Base-by-base conservation (phyloP, 2,888 invertebrate genomes). In the Eupithecia inturbata region DNA sequence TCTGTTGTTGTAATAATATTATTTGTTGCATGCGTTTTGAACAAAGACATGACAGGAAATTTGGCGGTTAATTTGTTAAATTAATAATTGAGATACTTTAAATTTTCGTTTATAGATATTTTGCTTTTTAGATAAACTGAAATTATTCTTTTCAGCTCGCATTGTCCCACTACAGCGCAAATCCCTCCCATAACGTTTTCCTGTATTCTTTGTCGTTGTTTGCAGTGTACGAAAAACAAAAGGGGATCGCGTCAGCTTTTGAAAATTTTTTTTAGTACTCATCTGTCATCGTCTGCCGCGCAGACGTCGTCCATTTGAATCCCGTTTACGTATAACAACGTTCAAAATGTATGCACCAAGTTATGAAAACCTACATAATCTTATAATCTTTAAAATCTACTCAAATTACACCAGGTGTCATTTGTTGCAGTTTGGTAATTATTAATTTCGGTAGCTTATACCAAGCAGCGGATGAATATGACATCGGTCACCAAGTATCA, bases 401-500 rank as follows among this genome's bases (percentile, higher is more conserved):
- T 39, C 3, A 12, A 39, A 19, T 19, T 3, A 16, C 14, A 39
- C 39, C 1, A 14, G 14, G 16, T 41, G 14, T 41, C 16, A 41
- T 41, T 41, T 16, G 3, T 41, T 45, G 19, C 19, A 1, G 16
- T 49, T 49, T 49, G n/a, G n/a, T 49, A 45, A 45, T 45, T 1
- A 45, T 45, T 19, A 45, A 45, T 19, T 45, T 16, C 19, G 5
- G 19, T 45, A 45, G 1, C 9, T n/a, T 49, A 22, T 53, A 53
- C 22, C n/a, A 22, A n/a, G 3, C 53, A 10, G 10, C 53, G 22
- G 53, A 53, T 53, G 10, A 1, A 10, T 3, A 57, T 1, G 12
- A 26, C 57, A 57, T 26, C 26, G 41, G 3, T 19, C 9, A 16
- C 3, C 60, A 77, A 77, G 73, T 79, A 81, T 79, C 81, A 82